These are phyloP conservation scores for Chanos chanos DNA, from an alignment of 2,797 vertebrate species.

Conservation along the genomic window DNA sequence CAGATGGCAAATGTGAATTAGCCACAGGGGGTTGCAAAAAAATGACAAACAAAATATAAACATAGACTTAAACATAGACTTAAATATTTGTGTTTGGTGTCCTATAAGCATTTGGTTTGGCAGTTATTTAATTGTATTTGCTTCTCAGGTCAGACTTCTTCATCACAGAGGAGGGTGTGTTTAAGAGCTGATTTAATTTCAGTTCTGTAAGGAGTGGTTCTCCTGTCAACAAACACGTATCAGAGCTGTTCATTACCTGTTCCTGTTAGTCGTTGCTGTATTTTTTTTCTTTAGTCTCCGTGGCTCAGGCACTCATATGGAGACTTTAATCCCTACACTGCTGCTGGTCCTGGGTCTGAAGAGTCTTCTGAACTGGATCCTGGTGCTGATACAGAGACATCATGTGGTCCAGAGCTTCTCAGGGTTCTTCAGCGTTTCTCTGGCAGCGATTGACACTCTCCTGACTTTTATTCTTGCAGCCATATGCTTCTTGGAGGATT, in stretches of 20 bases:
- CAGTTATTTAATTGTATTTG: too few relatives aligned
- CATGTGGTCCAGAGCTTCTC: slow-evolving; percentile 66
- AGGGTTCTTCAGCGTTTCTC: slow-evolving; percentile 74
- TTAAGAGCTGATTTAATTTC: too few relatives aligned
- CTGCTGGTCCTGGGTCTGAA: slow-evolving; percentile 74
- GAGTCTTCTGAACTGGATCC: slow-evolving; percentile 69
- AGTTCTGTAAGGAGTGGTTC: too few relatives aligned
- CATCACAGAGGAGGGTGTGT: too few relatives aligned
- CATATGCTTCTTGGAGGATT: slow-evolving; percentile 65
- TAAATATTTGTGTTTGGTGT: not conserved
- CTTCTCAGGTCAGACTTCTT: too few relatives aligned
- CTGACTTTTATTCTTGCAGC: slow-evolving; percentile 59
- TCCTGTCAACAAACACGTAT: too few relatives aligned
- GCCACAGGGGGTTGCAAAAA: too few relatives aligned
- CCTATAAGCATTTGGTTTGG: too few relatives aligned
- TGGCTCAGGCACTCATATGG: slow-evolving; percentile 39
- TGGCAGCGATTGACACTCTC: slow-evolving; percentile 68
- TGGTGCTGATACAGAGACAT: slow-evolving; percentile 65
- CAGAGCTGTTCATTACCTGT: too few relatives aligned
- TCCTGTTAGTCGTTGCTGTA: too few relatives aligned
- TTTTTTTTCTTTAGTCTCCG: not conserved
- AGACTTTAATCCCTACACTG: slow-evolving; percentile 41
- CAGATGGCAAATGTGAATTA: too few relatives aligned
- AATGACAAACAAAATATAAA: too few relatives aligned
- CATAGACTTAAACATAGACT: not conserved